These are phyloP conservation scores for Nymphalis io DNA, from an alignment of 1,140 invertebrate genomes.

Conservation along the genomic window DNA sequence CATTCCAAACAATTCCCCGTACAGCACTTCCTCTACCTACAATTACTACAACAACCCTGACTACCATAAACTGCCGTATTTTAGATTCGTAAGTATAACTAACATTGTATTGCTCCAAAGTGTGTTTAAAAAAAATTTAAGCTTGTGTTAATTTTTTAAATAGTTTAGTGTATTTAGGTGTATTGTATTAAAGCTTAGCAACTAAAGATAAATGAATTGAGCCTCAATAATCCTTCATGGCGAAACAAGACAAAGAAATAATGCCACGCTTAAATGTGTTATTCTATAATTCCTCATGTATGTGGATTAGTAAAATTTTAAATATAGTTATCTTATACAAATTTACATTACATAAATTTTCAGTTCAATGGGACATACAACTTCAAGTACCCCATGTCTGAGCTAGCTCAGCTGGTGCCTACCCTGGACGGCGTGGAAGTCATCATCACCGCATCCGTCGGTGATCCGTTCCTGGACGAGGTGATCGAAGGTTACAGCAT, in stretches of 20 bases:
- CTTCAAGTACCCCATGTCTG: conserved; percentile 91
- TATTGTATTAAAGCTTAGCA: no score
- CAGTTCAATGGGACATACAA: conserved; percentile 93
- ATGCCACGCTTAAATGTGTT: no score
- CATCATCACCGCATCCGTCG: conserved; percentile 92
- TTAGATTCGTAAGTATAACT: conserved; percentile 84
- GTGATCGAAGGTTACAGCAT: conserved; percentile 92
- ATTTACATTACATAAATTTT: conserved; percentile 34
- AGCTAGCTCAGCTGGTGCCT: conserved; percentile 86
- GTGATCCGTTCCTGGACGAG: conserved; percentile 94
- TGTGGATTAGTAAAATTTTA: no score
- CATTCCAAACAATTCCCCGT: conserved; percentile 55
- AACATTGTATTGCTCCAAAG: background rate
- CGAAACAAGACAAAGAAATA: no score
- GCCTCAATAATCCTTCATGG: no score
- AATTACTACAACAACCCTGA: conserved; percentile 57
- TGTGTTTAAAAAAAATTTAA: no score
- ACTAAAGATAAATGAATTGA: no score
- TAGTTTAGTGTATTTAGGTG: no score
- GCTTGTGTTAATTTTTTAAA: no score
- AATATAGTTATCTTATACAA: no score
- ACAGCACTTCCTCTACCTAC: conserved; percentile 51
- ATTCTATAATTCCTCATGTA: no score
- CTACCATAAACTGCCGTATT: conserved; percentile 82
- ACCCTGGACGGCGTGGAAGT: conserved; percentile 90